These are phyloP conservation scores for Helicolenus hilgendorfi DNA, from an alignment of 2,797 vertebrate genomes.

Conservation along the genomic window DNA sequence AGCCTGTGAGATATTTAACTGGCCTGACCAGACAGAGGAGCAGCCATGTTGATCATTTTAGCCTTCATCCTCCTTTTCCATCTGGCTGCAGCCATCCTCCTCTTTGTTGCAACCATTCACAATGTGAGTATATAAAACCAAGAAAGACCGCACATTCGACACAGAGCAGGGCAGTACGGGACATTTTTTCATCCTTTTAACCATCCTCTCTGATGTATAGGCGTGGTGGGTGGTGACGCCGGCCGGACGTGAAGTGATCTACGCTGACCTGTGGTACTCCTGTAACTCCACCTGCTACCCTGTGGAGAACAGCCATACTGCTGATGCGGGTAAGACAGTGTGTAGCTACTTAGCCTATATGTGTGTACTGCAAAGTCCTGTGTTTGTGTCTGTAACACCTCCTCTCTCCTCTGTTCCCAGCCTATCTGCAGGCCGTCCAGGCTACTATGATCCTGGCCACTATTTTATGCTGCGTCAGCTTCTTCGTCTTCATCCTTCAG, in stretches of 20 bases:
- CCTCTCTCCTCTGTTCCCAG: constrained; percentile 78
- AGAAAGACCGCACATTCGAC: not conserved
- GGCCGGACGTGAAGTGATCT: constrained; percentile 51
- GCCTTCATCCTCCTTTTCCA: constrained; percentile 97
- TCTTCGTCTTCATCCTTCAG: constrained; percentile 96
- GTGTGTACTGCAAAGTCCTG: not conserved
- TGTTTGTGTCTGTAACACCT: not conserved
- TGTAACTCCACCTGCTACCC: constrained; percentile 84
- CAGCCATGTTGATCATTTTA: constrained; percentile 96
- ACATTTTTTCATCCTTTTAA: not conserved
- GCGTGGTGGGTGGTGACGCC: constrained; percentile 93
- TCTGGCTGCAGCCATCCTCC: constrained; percentile 91
- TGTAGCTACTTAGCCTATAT: not conserved
- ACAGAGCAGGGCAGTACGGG: fast-evolving
- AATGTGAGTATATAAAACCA: constrained; percentile 90
- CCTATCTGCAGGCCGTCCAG: constrained; percentile 94
- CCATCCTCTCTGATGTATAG: constrained; percentile 74
- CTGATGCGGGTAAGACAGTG: constrained; percentile 69
- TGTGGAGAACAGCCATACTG: constrained; percentile 73
- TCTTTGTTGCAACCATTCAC: constrained; percentile 95
- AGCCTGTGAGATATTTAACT: not conserved
- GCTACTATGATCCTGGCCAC: constrained; percentile 95
- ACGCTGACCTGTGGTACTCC: constrained; percentile 93
- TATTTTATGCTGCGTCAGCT: constrained; percentile 94
- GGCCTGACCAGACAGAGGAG: constrained; percentile 12